Conservation (phyloP, 2,113 vertebrate species). For the Ceyx melanurus region DNA sequence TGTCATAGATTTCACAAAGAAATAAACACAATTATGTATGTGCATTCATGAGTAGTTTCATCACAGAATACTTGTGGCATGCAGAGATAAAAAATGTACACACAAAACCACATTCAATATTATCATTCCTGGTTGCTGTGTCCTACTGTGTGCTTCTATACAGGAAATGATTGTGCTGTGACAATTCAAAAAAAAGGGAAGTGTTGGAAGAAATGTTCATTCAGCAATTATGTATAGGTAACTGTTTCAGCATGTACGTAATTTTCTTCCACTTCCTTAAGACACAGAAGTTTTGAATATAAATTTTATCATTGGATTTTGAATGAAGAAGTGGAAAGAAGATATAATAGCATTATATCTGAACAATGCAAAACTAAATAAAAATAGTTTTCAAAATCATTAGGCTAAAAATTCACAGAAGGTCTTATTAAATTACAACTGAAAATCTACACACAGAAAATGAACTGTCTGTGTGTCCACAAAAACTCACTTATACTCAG, state of each 20-base stretch:
- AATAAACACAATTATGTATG: background rate
- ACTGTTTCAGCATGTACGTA: background rate
- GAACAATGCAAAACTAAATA: background rate
- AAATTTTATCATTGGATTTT: background rate
- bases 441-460: background rate
- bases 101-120: background rate
- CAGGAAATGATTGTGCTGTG: background rate
- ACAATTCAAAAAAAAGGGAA: background rate
- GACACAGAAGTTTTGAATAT: background rate
- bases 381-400: background rate
- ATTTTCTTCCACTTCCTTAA: background rate
- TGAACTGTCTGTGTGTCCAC: background rate
- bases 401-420: background rate
- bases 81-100: background rate
- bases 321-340: background rate
- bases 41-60: background rate
- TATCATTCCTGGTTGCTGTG: background rate
- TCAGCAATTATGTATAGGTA: background rate
- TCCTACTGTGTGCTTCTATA: background rate
- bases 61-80: background rate
- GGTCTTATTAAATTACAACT: background rate
- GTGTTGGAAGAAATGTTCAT: background rate
- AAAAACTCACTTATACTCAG: background rate
- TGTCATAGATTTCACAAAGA: background rate
- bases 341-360: background rate